A percentile compares a stretch with the other conserved stretches of the same genome.
Evolutionary conservation across 2,113 vertebrate genomes (phyloP).

Genomic region (Psilopsiagon aurifrons): DNA sequence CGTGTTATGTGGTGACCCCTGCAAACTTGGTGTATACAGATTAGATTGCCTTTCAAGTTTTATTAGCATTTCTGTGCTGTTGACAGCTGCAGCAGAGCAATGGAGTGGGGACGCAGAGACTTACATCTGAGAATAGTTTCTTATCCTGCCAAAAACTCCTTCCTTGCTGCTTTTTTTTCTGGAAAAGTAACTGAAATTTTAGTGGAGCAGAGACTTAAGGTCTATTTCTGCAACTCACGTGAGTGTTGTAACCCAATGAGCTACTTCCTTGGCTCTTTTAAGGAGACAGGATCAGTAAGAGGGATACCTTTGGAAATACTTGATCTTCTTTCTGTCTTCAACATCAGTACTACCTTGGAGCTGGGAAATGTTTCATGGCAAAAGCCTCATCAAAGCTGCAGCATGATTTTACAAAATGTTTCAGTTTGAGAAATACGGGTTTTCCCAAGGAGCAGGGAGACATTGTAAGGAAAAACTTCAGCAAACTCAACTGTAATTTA

Average conservation of each 20-base stretch:
- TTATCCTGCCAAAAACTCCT: background rate
- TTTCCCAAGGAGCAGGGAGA: background rate
- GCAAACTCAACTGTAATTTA: background rate
- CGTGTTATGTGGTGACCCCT: background rate
- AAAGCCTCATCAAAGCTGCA: background rate
- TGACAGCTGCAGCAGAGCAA: background rate
- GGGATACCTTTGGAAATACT: background rate
- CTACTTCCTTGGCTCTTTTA: background rate
- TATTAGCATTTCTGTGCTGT: background rate
- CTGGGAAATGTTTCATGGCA: background rate
- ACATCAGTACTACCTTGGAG: background rate
- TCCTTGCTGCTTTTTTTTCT: background rate
- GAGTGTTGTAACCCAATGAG: background rate
- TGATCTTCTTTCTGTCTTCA: background rate
- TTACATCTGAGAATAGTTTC: background rate
- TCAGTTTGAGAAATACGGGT: background rate
- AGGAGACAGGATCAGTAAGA: background rate
- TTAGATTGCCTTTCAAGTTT: background rate
- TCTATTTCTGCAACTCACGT: accelerated
- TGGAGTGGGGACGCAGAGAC: background rate
- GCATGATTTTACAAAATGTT: background rate
- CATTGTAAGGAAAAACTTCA: background rate
- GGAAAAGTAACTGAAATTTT: background rate
- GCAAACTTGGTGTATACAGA: background rate
- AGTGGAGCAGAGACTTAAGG: background rate